Evolutionary conservation across 2,888 invertebrate genomes (phyloP).

Genomic region (Andrena camellia): DNA sequence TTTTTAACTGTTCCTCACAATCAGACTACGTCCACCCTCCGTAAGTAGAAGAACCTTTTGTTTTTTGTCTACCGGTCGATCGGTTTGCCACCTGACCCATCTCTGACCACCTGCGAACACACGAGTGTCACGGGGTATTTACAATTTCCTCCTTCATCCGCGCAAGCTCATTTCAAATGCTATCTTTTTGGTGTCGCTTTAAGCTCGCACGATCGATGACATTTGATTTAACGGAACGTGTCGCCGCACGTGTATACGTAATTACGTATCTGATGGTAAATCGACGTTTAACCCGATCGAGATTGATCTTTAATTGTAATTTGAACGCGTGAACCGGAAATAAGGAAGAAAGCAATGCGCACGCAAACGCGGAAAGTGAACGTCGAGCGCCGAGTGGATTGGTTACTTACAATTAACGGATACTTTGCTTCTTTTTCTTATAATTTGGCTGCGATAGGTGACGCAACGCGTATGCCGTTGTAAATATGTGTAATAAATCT

Average conservation of each 20-base stretch:
- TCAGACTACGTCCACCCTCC: conserved; percentile 43
- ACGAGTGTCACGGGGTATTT: conserved; percentile 21
- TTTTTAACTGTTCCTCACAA: conserved; percentile 42
- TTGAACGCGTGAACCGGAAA: background rate
- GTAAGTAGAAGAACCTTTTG: conserved; percentile 55
- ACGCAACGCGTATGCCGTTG: no score
- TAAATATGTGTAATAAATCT: no score
- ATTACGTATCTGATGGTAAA: conserved; percentile 4
- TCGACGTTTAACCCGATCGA: background rate
- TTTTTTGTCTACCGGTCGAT: conserved; percentile 30
- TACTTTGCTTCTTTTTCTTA: background rate
- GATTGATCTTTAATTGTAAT: background rate
- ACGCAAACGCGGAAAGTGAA: background rate
- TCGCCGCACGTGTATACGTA: background rate
- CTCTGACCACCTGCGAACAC: conserved; percentile 8
- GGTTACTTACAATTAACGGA: background rate
- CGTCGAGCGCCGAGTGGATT: background rate
- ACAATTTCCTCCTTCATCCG: conserved; percentile 40
- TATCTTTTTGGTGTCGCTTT: background rate
- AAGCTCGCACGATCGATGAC: background rate
- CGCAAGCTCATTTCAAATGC: background rate
- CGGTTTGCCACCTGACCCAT: conserved; percentile 6
- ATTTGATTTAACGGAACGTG: background rate
- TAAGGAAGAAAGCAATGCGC: background rate
- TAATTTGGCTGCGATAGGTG: no score